phyloP scores from a whole-genome alignment of 2,113 vertebrate species.

The Oophaga pumilio region DNA sequence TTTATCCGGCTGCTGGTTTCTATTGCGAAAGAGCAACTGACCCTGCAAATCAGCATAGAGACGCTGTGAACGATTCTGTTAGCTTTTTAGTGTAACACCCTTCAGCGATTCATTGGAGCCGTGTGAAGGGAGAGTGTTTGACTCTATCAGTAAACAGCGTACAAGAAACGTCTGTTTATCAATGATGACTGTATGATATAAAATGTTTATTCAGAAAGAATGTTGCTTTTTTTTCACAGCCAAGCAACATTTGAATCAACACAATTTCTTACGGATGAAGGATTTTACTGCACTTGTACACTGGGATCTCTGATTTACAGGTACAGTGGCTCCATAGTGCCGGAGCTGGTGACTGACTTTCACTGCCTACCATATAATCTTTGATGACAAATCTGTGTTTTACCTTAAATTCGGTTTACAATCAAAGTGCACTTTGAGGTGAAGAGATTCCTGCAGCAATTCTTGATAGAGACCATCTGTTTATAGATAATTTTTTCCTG shows the following conservation, averaged over 20 bases:
- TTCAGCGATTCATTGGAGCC: conserved; percentile 56
- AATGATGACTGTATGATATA: conserved; percentile 57
- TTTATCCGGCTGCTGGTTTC: conserved; percentile 53
- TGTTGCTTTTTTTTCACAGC: conserved; percentile 52
- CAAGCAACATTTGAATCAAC: conserved; percentile 53
- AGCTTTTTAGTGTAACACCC: conserved; percentile 56
- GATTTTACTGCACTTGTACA: conserved; percentile 44
- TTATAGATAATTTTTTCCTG: conserved; percentile 58
- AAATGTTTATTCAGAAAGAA: conserved; percentile 59
- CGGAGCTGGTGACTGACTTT: conserved; percentile 21
- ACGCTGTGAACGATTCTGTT: conserved; percentile 52
- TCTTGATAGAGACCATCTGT: conserved; percentile 56
- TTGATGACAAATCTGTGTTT: conserved; percentile 50
- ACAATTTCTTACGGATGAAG: conserved; percentile 39
- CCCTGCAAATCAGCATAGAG: conserved; percentile 51
- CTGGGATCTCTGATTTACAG: conserved; percentile 40
- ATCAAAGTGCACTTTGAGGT: conserved; percentile 55
- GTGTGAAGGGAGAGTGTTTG: conserved; percentile 52
- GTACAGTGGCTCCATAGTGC: conserved; percentile 46
- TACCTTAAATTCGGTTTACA: conserved; percentile 53
- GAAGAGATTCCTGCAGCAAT: conserved; percentile 50
- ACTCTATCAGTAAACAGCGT: conserved; percentile 56
- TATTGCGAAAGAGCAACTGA: conserved; percentile 56
- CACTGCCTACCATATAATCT: conserved; percentile 23
- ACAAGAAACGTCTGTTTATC: conserved; percentile 58